phyloP scores from a whole-genome alignment of 2,888 invertebrate genomes.

The Fragum sueziense region DNA sequence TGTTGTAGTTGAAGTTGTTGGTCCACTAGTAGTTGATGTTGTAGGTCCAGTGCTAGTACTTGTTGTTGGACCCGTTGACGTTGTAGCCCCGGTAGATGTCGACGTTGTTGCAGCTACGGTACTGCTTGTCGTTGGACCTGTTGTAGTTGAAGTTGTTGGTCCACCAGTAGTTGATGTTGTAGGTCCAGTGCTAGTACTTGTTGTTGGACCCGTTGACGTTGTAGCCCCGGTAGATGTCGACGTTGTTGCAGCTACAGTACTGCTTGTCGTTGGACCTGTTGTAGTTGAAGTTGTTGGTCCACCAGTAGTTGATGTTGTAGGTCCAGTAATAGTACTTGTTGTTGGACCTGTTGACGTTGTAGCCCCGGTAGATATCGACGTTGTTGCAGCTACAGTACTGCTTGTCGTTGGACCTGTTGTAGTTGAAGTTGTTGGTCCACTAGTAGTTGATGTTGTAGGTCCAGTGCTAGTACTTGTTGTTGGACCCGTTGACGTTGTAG shows the following conservation, averaged over 20 bases:
- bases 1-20: background rate
- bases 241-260: background rate
- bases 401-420: background rate
- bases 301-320: background rate
- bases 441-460: background rate
- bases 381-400: background rate
- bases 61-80: background rate
- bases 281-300: background rate
- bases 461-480: background rate
- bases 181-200: background rate
- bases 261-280: background rate
- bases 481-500: background rate
- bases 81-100: background rate
- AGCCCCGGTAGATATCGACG: background rate
- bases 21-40: background rate
- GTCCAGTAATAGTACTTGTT: background rate
- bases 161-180: background rate
- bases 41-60: background rate
- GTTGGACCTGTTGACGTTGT: background rate
- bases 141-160: background rate
- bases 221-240: background rate
- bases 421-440: background rate
- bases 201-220: background rate
- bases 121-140: background rate
- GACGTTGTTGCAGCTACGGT: background rate